Base-by-base conservation (phyloP, 2,888 invertebrate species). In the Epinotia brunnichana region DNA sequence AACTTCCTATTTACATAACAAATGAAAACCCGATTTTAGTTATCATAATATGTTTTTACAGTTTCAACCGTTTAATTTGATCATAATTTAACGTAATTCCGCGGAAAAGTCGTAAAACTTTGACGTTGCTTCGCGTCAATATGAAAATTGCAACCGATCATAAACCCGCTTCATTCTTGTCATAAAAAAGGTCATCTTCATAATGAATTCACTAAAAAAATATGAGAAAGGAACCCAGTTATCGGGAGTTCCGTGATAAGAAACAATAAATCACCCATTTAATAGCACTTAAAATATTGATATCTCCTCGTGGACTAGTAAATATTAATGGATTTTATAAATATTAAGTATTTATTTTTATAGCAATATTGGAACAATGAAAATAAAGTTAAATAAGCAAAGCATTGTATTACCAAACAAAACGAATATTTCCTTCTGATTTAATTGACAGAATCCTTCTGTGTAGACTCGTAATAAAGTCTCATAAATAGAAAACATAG, bases 121-220 rank as follows among this genome's bases (percentile, higher is more conserved):
- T 70, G 69, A 72, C 29, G 66, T 74, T 60, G 51, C 48, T 75
- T 83, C 82, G 83, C 81, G 79, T 82, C 80, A 81, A 83, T 82
- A 82, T 82, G 82, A 81, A 82, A 80, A 80, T 79, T 83, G 84
- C 81, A 82, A 80, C 82, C 80, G 78, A 78, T 79, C 81, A 81
- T 85, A 85, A 85, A 69, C 74, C 73, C 75, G 77, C 81, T 84
- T 84, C 82, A 82, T 82, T 82, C 83, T 82, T 84, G 83, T 83
- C 84, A 83, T 48, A 10, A 62, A 64, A 56, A 83, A 82, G 81
- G 80, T 81, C 79, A 63, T 29, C 57, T 63, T 41, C 62, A 24
- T 63, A 59, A 69, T 39, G 51, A 62, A 61, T 56, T 54, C 39
- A 59, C 81, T 80, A 82, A 80, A 81, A 83, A 82, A 81, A 80